Base-by-base conservation (phyloP, 2,113 vertebrate genomes). In the Antennarius striatus region DNA sequence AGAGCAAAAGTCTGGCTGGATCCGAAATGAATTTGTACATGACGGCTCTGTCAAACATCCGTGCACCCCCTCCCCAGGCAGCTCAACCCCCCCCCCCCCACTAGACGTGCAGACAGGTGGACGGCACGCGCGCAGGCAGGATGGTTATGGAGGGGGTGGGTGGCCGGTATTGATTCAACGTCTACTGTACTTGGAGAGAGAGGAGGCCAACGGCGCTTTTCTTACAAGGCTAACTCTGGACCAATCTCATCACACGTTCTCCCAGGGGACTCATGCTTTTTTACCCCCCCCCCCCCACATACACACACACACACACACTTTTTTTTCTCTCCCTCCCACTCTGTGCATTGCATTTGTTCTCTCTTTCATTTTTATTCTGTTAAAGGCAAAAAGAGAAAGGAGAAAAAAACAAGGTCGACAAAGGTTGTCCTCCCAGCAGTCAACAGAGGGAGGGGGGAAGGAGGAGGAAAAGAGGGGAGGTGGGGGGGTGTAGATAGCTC, bases 1-100 rank as follows among this genome's bases (percentile, higher is more conserved):
- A 85, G 53, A 73, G 68, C 77, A 73, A 72, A 79, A 74, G 80
- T 84, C 74, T 75, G 69, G 51, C 73, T 71, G 71, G 83, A 82
- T 85, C 73, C 67, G 81, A 86, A 90, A 88, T 86, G 76, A 91
- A 89, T 90, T 83, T 88, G 84, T 87, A 88, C 85, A 89, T 81
- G 78, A 91, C 59, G 78, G 78, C 74, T 84, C 81, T 88, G 87
- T 91, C 85, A 89, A 86, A 87, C 68, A 83, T 74, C 69, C 61
- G 70, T 71, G 75, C 68, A 79, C 76, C 71, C 75, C 70, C 63
- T 68, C 56, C 49, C 60, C 50, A 43, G 43, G 22, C 58, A 66
- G 56, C 74, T 39, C 47, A 30, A n/a, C n/a, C n/a, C 43, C 73
- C 42, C 45, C 76, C 14, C 52, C 54, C 56, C 58, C 22, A 1